Percentiles rank a stretch among this genome's conserved stretches.
These are phyloP conservation scores for Danio aesculapii DNA, from an alignment of 2,797 vertebrate species.

Conservation along the genomic window DNA sequence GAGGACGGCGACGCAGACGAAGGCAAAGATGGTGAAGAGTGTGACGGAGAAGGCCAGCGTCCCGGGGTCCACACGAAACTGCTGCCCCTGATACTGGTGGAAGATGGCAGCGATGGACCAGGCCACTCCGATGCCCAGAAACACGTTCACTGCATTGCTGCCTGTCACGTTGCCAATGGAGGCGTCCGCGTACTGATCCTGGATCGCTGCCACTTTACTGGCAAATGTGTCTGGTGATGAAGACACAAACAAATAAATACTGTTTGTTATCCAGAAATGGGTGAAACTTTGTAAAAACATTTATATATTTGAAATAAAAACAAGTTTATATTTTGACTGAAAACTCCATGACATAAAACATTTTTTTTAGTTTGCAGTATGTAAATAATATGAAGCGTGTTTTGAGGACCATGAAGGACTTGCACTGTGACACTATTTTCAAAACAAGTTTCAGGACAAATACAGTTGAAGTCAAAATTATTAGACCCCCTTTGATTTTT, in stretches of 20 bases:
- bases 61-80: constrained; percentile 89
- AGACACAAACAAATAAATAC: neutral
- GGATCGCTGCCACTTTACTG: constrained; percentile 93
- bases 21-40: constrained; percentile 97
- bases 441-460: too few relatives aligned
- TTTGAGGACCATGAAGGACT: constrained; percentile 3
- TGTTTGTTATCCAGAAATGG: constrained; percentile 6
- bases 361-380: neutral
- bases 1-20: constrained; percentile 92
- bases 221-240: constrained; percentile 89
- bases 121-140: constrained; percentile 95
- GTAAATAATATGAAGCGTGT: neutral
- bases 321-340: neutral
- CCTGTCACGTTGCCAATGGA: constrained; percentile 98
- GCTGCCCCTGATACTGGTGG: constrained; percentile 81
- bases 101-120: constrained; percentile 97
- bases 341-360: neutral
- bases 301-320: neutral
- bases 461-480: too few relatives aligned
- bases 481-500: too few relatives aligned
- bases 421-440: neutral
- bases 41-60: constrained; percentile 97
- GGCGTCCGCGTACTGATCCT: constrained; percentile 96
- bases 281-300: neutral
- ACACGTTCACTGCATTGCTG: constrained; percentile 97